Evolutionary conservation across 2,113 vertebrate genomes (phyloP), one percentile per base, ranked within the genome.

Genomic region (Mormyrus lacerda): DNA sequence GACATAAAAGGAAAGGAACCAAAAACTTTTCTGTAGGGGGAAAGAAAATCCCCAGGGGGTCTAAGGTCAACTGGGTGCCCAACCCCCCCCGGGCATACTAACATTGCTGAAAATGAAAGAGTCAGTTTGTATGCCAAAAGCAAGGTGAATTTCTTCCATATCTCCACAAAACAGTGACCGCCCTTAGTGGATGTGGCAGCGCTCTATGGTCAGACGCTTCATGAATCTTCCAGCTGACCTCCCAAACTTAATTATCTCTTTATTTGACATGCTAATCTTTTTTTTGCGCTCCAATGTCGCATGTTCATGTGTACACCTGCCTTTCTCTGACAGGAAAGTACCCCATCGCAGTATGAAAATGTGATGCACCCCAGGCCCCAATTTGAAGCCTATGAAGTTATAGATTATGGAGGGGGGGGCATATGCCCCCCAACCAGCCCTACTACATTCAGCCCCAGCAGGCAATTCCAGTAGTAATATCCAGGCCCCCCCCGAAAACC

Each of bases 321-420:
- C 73, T 53, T 31, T 87, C 88, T 89, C 83, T 17, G 35, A 27
- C 88, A 95, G 95, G 92, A 92, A 4, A 90, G 94, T 0, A 85
- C 86, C 50, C 94, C 94, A 89, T 94, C 94, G 82, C 94, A 94
- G 35, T 95, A 93, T 92, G 94, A 92, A 90, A 90, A 92, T 9
- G 79, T 93, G 76, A 87, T 83, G 48, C 90, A 93, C 47, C 79
- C 91, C 3, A 91, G 91, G 90, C 93, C 92, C 1, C 91, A 94
- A 31, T 91, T 91, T 87, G 91, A 69, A 45, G 3, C 91, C 69
- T 91, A 94, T 87, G 93, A 94, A 76, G 93, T 93, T 53, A 90
- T 92, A 50, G 87, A 91, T 55, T 92, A 91, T 69, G 93, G 93
- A 2, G 53, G 45, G 1, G 91, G 87, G 89, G 88, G 3, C 88